Evolutionary conservation across 2,113 vertebrate species (phyloP), one percentile per base, ranked within the genome.

Genomic region (Paracanthobrama guichenoti): DNA sequence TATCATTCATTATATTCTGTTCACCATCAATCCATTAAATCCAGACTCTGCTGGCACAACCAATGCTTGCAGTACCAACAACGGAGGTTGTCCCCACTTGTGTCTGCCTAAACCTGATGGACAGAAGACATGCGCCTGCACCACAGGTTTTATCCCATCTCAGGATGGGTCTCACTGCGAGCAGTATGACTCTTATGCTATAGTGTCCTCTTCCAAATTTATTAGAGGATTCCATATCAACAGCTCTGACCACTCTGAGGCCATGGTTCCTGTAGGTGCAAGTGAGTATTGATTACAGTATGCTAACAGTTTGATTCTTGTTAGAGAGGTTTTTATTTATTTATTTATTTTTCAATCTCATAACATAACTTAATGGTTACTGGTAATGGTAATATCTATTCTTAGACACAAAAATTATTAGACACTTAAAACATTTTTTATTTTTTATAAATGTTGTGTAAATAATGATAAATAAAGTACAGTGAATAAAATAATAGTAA

Each of bases 161-260:
- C 82, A 81, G 2, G 93, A 93, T 16, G 93, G 91, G 22, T 74
- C 89, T 57, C 84, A 62, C 69, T 94, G 94, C 69, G 87, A 93
- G 84, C 89, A 92, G 53, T 94, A 90, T 79, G 93, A 94, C 0
- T 94, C 94, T 2, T 94, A 91, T 0, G 93, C 93, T 12, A 26
- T 94, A n/a, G 87, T 94, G 79, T 91, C 93, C 53, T 90, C 88
- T 4, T 20, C 81, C 22, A 86, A 78, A 20, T 85, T 85, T 64
- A 94, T 94, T 78, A 91, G 93, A 28, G 94, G 94, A 80, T 94
- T 94, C 88, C 92, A 94, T 84, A 90, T 94, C 72, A 94, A 94
- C 88, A 94, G 93, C 88, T 92, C 93, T 0, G 93, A 94, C 85
- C 94, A 94, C 88, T 93, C 93, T 11, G 94, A 94, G 74, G 94